Base-by-base conservation (phyloP, 2,797 vertebrate genomes). In the Toxotes lorentzi region DNA sequence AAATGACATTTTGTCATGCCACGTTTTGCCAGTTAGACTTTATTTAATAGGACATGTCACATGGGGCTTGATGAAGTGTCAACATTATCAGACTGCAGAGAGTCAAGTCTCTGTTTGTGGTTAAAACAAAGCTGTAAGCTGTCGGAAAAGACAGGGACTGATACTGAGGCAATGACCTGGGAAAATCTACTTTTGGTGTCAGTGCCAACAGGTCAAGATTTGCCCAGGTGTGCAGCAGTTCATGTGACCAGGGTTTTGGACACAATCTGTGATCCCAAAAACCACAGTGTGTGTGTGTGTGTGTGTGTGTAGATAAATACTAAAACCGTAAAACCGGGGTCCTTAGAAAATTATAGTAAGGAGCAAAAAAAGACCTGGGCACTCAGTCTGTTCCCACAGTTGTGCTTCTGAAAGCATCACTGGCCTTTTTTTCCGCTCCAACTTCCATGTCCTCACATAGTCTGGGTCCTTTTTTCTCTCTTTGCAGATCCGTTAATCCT, bases 61-160 rank as follows among this genome's bases (percentile, higher is more conserved):
- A 79, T 73, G 70, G 47, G n/a, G 51, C 32, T 62, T 70, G 70
- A 86, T 69, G 77, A 71, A 71, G 72, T 76, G 76, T 82, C 78
- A 82, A 70, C 68, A 83, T 70, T 30, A 69, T 79, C 59, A 65
- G 79, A 70, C 71, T 65, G 51, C 64, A 66, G 58, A 66, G 58
- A 80, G 47, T 69, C 17, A 7, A 17, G 43, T 60, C 27, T 32
- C 12, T 71, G 77, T 86, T 85, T 79, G 77, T 73, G 73, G 77
- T 80, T 56, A 34, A 84, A 89, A 83, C 75, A 84, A 83, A 82
- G 83, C 68, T 69, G 60, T 38, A 35, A 67, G 70, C 56, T 73
- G 71, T 14, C 75, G 40, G 41, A 70, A 72, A 83, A 30, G 60
- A 75, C 43, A 61, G 27, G 27, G 53, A 43, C 65, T 67, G 53